A percentile compares a stretch with the other conserved stretches of the same genome.
Evolutionary conservation across 2,797 vertebrate species (phyloP).

Genomic region (Monodelphis domestica): DNA sequence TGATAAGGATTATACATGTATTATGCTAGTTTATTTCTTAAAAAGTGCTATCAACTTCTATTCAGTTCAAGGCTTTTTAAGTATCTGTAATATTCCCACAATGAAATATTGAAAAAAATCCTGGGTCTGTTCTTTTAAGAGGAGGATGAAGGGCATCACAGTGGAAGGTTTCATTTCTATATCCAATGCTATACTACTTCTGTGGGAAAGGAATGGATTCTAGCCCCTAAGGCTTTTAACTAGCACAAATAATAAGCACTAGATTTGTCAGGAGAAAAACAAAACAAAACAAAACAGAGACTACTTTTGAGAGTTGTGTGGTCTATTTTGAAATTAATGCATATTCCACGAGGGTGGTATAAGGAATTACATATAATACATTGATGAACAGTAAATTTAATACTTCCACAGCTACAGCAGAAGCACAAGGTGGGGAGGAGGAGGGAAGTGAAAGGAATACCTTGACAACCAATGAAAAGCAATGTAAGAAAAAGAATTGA

Average conservation of each 20-base stretch:
- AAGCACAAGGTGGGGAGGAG: constrained; percentile 34
- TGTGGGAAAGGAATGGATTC: no score
- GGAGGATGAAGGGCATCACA: background rate
- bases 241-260: background rate
- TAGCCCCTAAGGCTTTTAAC: background rate
- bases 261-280: background rate
- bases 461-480: background rate
- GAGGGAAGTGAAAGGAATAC: background rate
- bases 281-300: background rate
- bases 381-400: background rate
- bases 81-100: background rate
- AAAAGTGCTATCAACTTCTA: background rate
- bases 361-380: background rate
- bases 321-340: background rate
- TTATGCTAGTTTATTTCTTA: background rate
- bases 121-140: background rate
- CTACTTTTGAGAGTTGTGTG: background rate
- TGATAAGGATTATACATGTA: no score
- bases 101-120: background rate
- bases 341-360: background rate
- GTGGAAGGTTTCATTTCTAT: background rate
- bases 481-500: background rate
- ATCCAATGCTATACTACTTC: no score
- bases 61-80: background rate
- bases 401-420: background rate